These are phyloP conservation scores for Didymodactylos carnosus DNA, from an alignment of 2,888 invertebrate species.

Conservation along the genomic window DNA sequence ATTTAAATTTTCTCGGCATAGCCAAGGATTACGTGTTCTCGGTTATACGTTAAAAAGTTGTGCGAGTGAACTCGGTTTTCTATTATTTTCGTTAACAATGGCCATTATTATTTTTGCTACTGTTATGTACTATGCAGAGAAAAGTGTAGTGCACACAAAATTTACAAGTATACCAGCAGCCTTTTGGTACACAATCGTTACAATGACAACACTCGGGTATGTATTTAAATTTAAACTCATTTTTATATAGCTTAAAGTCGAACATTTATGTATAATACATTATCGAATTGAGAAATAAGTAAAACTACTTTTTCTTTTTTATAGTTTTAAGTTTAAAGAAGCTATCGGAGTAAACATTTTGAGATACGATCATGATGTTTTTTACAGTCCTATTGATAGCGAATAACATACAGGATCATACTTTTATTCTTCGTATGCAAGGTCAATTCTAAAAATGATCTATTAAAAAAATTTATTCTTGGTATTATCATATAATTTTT, in stretches of 20 bases:
- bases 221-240: conserved; percentile 32
- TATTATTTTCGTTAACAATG: conserved; percentile 97
- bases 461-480: no score
- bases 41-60: conserved; percentile 97
- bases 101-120: conserved; percentile 99
- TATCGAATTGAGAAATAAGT: no score
- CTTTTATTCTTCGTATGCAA: no score
- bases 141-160: conserved; percentile 82
- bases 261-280: neutral
- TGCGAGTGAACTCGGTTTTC: conserved; percentile 93
- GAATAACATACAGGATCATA: no score
- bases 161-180: conserved; percentile 98
- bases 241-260: no score
- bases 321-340: no score
- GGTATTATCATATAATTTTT: no score
- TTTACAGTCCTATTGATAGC: no score
- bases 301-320: no score
- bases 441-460: no score
- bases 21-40: conserved; percentile 87
- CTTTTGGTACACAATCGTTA: conserved; percentile 99
- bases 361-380: no score
- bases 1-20: conserved; percentile 98
- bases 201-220: conserved; percentile 97
- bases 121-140: conserved; percentile 99
- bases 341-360: no score